Evolutionary conservation across 2,113 vertebrate genomes (phyloP), one percentile per base, ranked within the genome.

Genomic region (Neolamprologus toae): DNA sequence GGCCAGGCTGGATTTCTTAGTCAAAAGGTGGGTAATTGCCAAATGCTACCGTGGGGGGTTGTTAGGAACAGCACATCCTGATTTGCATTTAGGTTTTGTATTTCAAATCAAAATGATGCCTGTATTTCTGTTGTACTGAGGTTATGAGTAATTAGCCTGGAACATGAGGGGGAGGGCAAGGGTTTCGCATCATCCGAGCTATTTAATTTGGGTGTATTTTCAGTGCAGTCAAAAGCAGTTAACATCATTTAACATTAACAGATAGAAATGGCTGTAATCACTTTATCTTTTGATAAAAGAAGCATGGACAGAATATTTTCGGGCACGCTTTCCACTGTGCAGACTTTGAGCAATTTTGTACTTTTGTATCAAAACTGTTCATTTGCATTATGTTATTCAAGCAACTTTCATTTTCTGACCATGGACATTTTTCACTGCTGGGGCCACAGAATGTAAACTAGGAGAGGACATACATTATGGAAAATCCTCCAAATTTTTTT

Each of bases 131-230:
- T 63, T 85, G 61, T 83, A 59, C 49, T 21, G 45, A 81, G 66
- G 45, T 85, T 86, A 55, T 88, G 81, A 91, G 82, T 86, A 90
- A 93, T 93, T 90, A 89, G 19, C 23, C 31, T 31, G 21, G 84
- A 91, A 91, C 81, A 92, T 63, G 92, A 78, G 88, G 84, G 54
- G 76, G 89, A 59, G 78, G 83, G 66, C 66, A 82, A 80, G 37
- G 79, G 73, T 83, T 90, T 91, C 71, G 53, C 57, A 61, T 45
- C 35, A 8, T 71, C 51, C 57, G 49, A 87, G 19, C 83, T 78
- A 10, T 61, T 86, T 92, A 84, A 92, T 88, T 81, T 90, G 80
- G 57, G 45, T 81, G 16, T 87, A 76, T 92, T 91, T 88, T 81
- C 23, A 19, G 54, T 81, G 6, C 47, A 82, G 45, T 82, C 16